phyloP scores from a whole-genome alignment of 2,797 vertebrate genomes.

The Podarcis lilfordi region DNA sequence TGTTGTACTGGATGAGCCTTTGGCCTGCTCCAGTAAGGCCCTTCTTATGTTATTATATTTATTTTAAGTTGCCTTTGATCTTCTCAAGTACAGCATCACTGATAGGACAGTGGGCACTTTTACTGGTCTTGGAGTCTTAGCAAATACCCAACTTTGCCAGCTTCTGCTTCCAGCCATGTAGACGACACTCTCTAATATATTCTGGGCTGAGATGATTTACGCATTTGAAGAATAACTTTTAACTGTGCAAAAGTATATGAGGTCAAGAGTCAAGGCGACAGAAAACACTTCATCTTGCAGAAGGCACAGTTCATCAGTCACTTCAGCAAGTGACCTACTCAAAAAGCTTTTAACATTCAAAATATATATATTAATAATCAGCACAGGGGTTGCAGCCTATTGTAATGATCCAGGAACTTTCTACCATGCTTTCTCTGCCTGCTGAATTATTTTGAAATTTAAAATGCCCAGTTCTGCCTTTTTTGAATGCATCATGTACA shows the following conservation, averaged over 20 bases:
- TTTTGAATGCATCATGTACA: neutral
- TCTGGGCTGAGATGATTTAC: neutral
- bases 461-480: neutral
- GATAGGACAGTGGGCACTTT: too few species aligned
- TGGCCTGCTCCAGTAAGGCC: too few species aligned
- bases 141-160: neutral
- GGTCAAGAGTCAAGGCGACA: neutral
- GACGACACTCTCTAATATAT: too few species aligned
- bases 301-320: neutral
- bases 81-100: too few species aligned
- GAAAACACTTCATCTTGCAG: neutral
- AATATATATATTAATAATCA: neutral
- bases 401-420: neutral
- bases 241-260: neutral
- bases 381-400: neutral
- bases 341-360: slow-evolving; percentile 3
- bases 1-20: too few species aligned
- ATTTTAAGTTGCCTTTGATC: too few species aligned
- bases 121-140: too few species aligned
- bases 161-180: neutral
- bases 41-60: too few species aligned
- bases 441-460: neutral
- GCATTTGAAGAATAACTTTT: too few species aligned
- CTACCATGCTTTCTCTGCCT: neutral
- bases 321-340: neutral